These are phyloP conservation scores for Hypotaenidia okinawae DNA, from an alignment of 2,797 vertebrate species.

Conservation along the genomic window DNA sequence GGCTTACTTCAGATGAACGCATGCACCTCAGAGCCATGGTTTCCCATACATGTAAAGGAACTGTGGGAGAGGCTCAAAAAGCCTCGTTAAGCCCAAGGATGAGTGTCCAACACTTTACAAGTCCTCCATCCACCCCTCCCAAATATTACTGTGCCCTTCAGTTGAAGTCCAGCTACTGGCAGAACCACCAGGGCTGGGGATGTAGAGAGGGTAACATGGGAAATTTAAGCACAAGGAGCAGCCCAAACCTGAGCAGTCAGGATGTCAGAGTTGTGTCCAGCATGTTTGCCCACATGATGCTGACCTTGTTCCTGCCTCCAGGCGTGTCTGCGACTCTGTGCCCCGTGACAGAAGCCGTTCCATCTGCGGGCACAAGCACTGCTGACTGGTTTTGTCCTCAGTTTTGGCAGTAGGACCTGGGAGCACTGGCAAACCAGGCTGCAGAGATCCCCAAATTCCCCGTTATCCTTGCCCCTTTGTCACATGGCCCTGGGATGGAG, in stretches of 20 bases:
- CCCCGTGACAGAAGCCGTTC: background rate
- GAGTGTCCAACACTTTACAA: background rate
- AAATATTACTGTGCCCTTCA: background rate
- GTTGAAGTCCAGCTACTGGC: background rate
- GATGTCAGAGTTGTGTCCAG: background rate
- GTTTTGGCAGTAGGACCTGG: background rate
- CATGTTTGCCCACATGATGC: background rate
- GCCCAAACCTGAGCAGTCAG: background rate
- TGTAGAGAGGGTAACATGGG: background rate
- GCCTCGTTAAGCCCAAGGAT: background rate
- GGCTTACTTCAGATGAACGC: conserved; percentile 18
- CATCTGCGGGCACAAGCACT: background rate
- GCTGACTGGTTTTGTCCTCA: background rate
- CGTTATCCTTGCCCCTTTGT: background rate
- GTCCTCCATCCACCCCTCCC: background rate
- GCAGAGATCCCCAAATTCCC: background rate
- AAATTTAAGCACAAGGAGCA: background rate
- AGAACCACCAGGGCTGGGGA: background rate
- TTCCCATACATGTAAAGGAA: background rate
- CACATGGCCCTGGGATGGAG: background rate
- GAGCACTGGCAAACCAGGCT: background rate
- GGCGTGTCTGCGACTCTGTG: background rate
- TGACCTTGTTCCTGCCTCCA: background rate
- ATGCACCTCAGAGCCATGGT: background rate
- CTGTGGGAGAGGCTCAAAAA: background rate